These are phyloP conservation scores for Crotalus horridus DNA, from an alignment of 2,113 vertebrate species.

Conservation along the genomic window DNA sequence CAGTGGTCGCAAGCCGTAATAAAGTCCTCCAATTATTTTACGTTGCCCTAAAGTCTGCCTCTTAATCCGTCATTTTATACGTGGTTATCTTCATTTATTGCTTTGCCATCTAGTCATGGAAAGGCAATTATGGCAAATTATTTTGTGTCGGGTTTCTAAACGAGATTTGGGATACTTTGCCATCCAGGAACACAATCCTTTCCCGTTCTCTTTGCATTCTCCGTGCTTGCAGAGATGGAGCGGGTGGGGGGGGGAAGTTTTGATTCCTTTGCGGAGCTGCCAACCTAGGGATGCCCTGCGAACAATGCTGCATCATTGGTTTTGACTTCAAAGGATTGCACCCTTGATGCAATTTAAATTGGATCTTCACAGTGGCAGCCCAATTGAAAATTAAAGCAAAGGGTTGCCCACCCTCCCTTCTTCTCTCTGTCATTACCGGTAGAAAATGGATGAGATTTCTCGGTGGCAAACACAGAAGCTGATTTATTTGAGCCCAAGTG, in stretches of 20 bases:
- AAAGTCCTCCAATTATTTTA: conserved; percentile 57
- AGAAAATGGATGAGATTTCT: conserved; percentile 12
- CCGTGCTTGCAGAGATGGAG: not conserved
- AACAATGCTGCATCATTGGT: conserved; percentile 27
- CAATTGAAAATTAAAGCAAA: conserved; percentile 42
- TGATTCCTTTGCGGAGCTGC: not conserved
- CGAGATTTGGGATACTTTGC: not conserved
- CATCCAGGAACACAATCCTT: not conserved
- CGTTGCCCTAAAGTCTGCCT: conserved; percentile 39
- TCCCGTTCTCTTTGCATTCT: conserved; percentile 9
- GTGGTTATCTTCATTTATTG: conserved; percentile 43
- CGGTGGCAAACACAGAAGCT: not conserved
- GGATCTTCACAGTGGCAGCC: conserved; percentile 17
- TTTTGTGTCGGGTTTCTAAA: conserved; percentile 29
- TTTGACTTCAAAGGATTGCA: conserved; percentile 19
- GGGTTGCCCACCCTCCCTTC: not conserved
- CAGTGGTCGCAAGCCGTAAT: conserved; percentile 36
- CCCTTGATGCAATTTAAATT: conserved; percentile 18
- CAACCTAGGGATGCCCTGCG: not conserved
- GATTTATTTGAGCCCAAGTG: conserved; percentile 9
- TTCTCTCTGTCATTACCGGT: conserved; percentile 1
- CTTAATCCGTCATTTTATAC: conserved; percentile 46
- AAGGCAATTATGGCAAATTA: conserved; percentile 29
- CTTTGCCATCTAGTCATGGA: conserved; percentile 26
- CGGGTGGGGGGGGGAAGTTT: not conserved